Base-by-base conservation (phyloP, 2,888 invertebrate genomes). In the Electrophaes corylata region DNA sequence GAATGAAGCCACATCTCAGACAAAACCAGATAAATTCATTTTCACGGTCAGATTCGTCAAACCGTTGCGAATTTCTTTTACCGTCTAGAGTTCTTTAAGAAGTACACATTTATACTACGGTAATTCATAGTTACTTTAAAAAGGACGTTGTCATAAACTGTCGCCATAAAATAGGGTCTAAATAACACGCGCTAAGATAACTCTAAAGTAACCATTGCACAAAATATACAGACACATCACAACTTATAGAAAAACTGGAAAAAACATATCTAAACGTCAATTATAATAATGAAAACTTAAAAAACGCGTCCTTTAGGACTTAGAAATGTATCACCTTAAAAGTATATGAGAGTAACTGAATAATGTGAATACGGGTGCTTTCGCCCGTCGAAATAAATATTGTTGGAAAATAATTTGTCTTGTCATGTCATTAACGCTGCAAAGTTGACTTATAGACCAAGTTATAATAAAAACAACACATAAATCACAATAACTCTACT, bases 151-250 rank as follows among this genome's bases (percentile, higher is more conserved):
- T n/a, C n/a, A n/a, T n/a, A n/a, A n/a, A n/a, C n/a, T n/a, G n/a
- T n/a, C n/a, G 16, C 10, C 8, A 33, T 44, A 50, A 18, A 45
- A 41, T 35, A 45, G 31, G 46, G 48, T 54, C 44, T 12, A 43
- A 49, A 39, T 18, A 19, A 37, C 1, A 4, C 20, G 11, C 41
- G 20, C 35, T 33, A 14, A 58, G 57, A 57, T 47, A 55, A 44
- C 46, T 60, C 67, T 69, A 70, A 71, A 71, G 67, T 76, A 80
- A 75, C 62, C 70, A 77, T 80, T 80, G 75, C 80, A 81, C 78
- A 77, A 73, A 75, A 83, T 81, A 83, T 80, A 83, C 81, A 83
- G 71, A 80, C 65, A 65, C 57, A 60, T 55, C 45, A 72, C 70
- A 64, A 69, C 67, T 62, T 60, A 70, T 66, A 67, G 57, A 67